Base-by-base conservation (phyloP, 2,888 invertebrate species). In the Congeria kusceri region DNA sequence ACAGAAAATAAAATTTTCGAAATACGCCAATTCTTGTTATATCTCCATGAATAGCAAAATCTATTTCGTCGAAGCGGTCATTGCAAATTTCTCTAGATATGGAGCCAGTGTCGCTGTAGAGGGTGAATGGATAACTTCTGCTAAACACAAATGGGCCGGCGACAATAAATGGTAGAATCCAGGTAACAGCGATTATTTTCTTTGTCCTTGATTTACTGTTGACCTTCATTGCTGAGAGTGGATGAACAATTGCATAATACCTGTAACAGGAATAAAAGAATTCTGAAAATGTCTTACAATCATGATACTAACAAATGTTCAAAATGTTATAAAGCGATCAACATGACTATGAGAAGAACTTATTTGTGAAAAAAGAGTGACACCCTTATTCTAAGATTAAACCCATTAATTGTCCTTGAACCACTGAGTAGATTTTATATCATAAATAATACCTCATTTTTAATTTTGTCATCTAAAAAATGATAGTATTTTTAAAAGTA, bases 201-300 rank as follows among this genome's bases (percentile, higher is more conserved):
- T 90, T 89, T 18, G 94, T 93, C 25, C 94, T 85, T 0, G 91
- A 88, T 80, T 90, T 92, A 77, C 91, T 91, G 86, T 89, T 89
- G 27, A 92, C 87, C 68, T 89, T 92, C 86, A 94, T 91, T 27
- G 93, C 93, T 28, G 93, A 92, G 49, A 94, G 87, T 1, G 94
- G 94, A 77, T 94, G 92, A 1, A 94, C 93, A 18, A 94, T 93
- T 27, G 94, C 94, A 80, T 94, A 93, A 76, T 94, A 94, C 74
- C 94, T 94, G 88, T 11, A 90, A 89, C 56, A 25, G n/a, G 20
- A 53, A 13, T 7, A 1, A 39, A 39, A 3, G 15, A 11, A 9
- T 39, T 39, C 3, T 1, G 1, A 13, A 39, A 39, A 13, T 39
- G 39, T 39, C 39, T 13, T 11, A 3, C 39, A 39, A 13, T 13